Percentiles rank a stretch among this genome's conserved stretches.
Evolutionary conservation across 1,140 invertebrate species (phyloP).

Genomic region (Hypsibius dujardini): DNA sequence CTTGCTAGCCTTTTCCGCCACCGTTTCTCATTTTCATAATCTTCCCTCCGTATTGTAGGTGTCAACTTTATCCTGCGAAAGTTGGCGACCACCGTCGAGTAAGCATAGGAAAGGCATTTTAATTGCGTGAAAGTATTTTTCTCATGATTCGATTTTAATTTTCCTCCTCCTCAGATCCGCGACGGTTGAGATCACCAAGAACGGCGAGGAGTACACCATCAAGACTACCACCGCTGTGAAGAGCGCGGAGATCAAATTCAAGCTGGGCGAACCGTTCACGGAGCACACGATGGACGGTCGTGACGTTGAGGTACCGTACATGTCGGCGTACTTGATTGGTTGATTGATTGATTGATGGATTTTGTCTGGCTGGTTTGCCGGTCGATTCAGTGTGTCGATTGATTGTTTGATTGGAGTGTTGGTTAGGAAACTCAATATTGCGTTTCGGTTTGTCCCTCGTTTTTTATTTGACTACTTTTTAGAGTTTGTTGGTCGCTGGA

Average conservation of each 20-base stretch:
- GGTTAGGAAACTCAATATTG: neutral
- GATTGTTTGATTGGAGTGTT: too few relatives aligned
- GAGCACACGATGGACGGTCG: conserved; percentile 66
- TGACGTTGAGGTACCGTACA: conserved; percentile 51
- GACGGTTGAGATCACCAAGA: conserved; percentile 46
- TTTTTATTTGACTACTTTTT: neutral
- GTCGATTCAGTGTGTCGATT: neutral
- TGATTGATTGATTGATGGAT: neutral
- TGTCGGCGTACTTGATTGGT: neutral
- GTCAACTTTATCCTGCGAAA: conserved; percentile 54
- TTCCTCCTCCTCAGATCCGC: too few relatives aligned
- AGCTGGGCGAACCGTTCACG: conserved; percentile 59
- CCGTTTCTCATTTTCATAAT: too few relatives aligned
- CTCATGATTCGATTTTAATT: too few relatives aligned
- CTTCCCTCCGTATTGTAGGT: conserved; percentile 39
- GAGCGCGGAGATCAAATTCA: conserved; percentile 55
- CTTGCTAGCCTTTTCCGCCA: too few relatives aligned
- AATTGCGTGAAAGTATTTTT: too few relatives aligned
- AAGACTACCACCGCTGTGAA: conserved; percentile 67
- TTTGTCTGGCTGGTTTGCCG: neutral
- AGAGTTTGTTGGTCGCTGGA: too few relatives aligned
- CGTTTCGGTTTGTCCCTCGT: neutral
- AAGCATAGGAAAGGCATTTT: too few relatives aligned
- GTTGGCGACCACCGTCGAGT: conserved; percentile 47
- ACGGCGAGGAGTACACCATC: conserved; percentile 49